These are phyloP conservation scores for Rhea americana DNA, from an alignment of 2,113 vertebrate species.

Conservation along the genomic window DNA sequence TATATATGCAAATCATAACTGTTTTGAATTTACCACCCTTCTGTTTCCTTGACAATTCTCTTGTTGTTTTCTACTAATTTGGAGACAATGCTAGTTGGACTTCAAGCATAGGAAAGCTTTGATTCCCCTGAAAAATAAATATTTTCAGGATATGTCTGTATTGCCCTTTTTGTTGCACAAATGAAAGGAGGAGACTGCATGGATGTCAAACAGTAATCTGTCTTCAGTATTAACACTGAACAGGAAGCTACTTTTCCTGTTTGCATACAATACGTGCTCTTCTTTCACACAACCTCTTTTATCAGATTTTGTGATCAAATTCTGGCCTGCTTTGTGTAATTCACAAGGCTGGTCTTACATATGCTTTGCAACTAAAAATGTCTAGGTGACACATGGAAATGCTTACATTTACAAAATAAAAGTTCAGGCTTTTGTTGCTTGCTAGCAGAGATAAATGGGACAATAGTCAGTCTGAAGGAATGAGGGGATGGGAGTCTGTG, in stretches of 20 bases:
- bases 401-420: not conserved
- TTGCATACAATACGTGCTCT: slow-evolving; percentile 1
- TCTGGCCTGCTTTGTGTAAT: not conserved
- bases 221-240: not conserved
- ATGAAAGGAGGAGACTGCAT: not conserved
- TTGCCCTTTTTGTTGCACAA: not conserved
- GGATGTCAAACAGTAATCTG: slow-evolving; percentile 1
- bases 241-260: not conserved
- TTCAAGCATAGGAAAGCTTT: not conserved
- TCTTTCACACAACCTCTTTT: slow-evolving; percentile 35
- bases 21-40: not conserved
- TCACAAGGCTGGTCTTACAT: slow-evolving; percentile 1
- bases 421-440: not conserved
- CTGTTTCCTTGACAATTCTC: not conserved
- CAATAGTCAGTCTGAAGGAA: not conserved
- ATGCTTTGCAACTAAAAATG: not conserved
- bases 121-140: not conserved
- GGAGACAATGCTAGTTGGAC: not conserved
- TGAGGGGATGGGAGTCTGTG: not conserved
- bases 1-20: not conserved
- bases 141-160: not conserved
- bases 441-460: not conserved
- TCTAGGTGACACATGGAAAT: not conserved
- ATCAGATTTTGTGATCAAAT: slow-evolving; percentile 29
- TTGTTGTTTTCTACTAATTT: not conserved